phyloP scores from a whole-genome alignment of 2,888 invertebrate species.

The Achlya flavicornis region DNA sequence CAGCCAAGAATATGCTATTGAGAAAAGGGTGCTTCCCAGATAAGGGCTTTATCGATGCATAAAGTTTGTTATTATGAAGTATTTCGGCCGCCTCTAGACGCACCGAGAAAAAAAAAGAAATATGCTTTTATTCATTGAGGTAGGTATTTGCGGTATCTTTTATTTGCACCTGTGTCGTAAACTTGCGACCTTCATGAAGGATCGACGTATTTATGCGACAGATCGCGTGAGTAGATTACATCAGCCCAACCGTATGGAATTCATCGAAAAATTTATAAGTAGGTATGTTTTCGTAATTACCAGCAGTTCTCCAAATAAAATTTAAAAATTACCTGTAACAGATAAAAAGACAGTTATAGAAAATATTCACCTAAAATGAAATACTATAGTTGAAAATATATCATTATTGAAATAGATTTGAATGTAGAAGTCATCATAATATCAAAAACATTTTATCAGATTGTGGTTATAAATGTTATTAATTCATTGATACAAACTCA shows the following conservation, averaged over 20 bases:
- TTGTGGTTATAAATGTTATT: conserved; percentile 28
- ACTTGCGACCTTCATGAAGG: conserved; percentile 49
- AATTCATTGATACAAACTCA: conserved; percentile 29
- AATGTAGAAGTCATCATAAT: too few relatives aligned
- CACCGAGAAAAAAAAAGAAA: conserved; percentile 51
- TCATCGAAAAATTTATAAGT: conserved; percentile 26
- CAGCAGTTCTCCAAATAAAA: conserved; percentile 8
- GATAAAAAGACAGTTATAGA: too few relatives aligned
- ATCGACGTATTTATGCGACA: conserved; percentile 37
- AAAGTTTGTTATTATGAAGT: conserved; percentile 78
- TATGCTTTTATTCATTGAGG: conserved; percentile 53
- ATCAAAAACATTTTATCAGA: neutral
- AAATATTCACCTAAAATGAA: too few relatives aligned
- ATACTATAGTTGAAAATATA: neutral
- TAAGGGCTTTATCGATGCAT: conserved; percentile 78
- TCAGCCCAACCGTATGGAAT: conserved; percentile 26
- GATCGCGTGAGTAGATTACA: conserved; percentile 36
- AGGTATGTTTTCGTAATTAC: conserved; percentile 23
- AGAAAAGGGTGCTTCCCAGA: conserved; percentile 72
- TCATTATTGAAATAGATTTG: neutral
- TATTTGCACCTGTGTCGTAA: conserved; percentile 71
- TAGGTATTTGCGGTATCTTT: conserved; percentile 63
- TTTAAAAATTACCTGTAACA: neutral
- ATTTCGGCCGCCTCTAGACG: conserved; percentile 47
- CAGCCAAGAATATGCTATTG: conserved; percentile 67